Percentiles rank a stretch among this genome's conserved stretches.
Evolutionary conservation across 2,113 vertebrate species (phyloP).

Genomic region (Dicaeum eximium): DNA sequence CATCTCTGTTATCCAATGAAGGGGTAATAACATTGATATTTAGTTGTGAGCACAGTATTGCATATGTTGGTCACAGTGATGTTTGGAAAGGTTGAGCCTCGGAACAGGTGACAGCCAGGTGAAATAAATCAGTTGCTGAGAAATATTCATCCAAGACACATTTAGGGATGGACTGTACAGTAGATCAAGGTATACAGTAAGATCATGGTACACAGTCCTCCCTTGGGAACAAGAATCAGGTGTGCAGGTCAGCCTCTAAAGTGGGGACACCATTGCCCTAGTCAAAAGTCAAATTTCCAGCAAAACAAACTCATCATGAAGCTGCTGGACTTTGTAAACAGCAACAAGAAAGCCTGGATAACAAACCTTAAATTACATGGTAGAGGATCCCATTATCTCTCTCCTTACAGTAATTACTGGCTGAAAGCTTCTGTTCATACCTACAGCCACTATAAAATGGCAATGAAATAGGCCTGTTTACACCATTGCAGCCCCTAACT

Average conservation of each 20-base stretch:
- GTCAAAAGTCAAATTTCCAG: neutral
- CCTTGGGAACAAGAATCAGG: neutral
- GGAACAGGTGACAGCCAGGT: neutral
- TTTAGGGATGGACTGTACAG: neutral
- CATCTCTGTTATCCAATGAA: neutral
- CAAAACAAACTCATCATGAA: neutral
- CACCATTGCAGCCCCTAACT: neutral
- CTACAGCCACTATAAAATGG: neutral
- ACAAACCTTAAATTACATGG: neutral
- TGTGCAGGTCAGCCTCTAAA: neutral
- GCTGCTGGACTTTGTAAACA: neutral
- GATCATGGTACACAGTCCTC: neutral
- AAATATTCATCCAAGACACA: neutral
- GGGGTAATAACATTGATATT: neutral
- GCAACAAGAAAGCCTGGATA: neutral
- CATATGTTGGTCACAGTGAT: fast-evolving
- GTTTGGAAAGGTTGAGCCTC: neutral
- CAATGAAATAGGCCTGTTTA: neutral
- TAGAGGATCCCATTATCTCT: neutral
- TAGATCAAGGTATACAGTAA: neutral
- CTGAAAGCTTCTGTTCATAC: neutral
- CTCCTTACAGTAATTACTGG: neutral
- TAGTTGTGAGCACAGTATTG: neutral
- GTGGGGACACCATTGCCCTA: neutral
- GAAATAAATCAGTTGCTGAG: neutral